Base-by-base conservation (phyloP, 2,113 vertebrate species). In the Phyllostomus discolor region DNA sequence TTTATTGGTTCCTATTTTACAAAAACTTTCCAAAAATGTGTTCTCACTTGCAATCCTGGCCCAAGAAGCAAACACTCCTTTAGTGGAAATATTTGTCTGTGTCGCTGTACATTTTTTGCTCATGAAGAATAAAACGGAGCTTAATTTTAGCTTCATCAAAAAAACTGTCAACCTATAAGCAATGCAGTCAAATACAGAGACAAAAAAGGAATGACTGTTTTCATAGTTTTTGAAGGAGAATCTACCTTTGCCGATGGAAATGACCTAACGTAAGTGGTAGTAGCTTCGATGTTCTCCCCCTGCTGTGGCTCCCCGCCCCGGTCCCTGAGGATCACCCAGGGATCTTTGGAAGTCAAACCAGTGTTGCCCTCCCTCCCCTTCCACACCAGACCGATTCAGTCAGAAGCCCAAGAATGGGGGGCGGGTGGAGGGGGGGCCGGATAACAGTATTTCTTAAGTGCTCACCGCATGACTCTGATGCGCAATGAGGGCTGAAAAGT, bases 121-220 rank as follows among this genome's bases (percentile, higher is more conserved):
- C 35, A 50, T 41, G 24, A 97, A 75, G 72, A 86, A 73, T 86
- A 83, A 90, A 83, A 78, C 33, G 91, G 89, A 48, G n/a, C 20
- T 81, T 96, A 17, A 50, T 75, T 86, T 95, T 75, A 83, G 16
- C 46, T 78, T 70, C 20, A 92, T 20, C 22, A 80, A 84, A 84
- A 73, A 14, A 35, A 4, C 41, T 31, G 72, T 19, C 19, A 80
- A 54, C 19, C 50, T 48, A 8, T 85, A 38, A 79, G 72, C 38
- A 52, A 78, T 57, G 16, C 16, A 70, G 16, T 28, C n/a, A 8
- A 94, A 95, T 50, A 28, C 50, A 83, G 0, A 72, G 1, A 54
- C 26, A 70, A 87, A 90, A 90, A 86, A 69, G 6, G 5, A 59
- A 66, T 17, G 4, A 67, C 41, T 43, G 7, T 26, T 52, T 48